Evolutionary conservation across 2,888 invertebrate genomes (phyloP).

Genomic region (Habrosyne pyritoides): DNA sequence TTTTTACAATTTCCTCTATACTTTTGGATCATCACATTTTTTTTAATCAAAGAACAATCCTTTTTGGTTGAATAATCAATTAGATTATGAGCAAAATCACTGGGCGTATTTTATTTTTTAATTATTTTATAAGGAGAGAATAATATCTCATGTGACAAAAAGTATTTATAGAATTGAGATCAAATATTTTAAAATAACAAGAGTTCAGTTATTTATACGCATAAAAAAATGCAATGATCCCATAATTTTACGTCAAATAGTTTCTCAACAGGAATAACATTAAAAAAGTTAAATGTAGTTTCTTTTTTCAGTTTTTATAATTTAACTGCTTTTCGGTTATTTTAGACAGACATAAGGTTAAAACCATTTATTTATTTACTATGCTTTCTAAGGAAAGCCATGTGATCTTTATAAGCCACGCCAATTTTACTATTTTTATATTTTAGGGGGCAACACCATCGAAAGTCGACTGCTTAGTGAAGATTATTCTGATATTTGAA

Average conservation of each 20-base stretch:
- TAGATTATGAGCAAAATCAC: too few relatives aligned
- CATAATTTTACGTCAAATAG: neutral
- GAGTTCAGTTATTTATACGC: neutral
- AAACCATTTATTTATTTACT: constrained; percentile 21
- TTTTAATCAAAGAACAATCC: too few relatives aligned
- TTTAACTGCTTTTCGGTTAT: neutral
- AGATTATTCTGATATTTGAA: neutral
- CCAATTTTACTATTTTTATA: constrained; percentile 12
- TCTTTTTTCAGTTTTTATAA: constrained; percentile 35
- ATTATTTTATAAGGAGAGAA: too few relatives aligned
- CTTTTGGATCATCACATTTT: neutral
- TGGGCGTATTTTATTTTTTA: too few relatives aligned
- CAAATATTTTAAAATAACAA: neutral
- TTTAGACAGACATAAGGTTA: constrained; percentile 4
- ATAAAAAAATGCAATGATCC: neutral
- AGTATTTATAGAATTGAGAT: too few relatives aligned
- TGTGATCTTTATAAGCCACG: constrained; percentile 24
- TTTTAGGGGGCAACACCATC: neutral
- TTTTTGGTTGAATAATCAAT: too few relatives aligned
- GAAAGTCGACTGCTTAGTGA: neutral
- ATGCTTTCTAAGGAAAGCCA: constrained; percentile 46
- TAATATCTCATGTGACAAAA: too few relatives aligned
- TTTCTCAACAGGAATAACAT: neutral
- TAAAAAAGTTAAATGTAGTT: constrained; percentile 45
- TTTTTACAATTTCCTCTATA: constrained; percentile 6